Base-by-base conservation (phyloP, 2,888 invertebrate genomes). In the Stenodera caucasica region DNA sequence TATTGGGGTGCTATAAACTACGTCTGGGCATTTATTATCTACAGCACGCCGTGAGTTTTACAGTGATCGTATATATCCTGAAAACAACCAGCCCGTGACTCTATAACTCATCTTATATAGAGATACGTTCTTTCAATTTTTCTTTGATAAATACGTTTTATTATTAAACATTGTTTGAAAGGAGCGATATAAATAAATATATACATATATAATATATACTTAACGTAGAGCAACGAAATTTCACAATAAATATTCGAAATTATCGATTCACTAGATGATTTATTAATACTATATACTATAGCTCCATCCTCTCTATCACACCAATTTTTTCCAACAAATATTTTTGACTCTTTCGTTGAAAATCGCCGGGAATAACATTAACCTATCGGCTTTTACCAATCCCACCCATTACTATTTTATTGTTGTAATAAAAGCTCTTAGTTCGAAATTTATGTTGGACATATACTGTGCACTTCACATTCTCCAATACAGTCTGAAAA, bases 21-120 rank as follows among this genome's bases (percentile, higher is more conserved):
- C 71, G 76, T 74, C 75, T 73, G 73, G 75, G 74, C 77, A 78
- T 79, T 78, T 79, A 79, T 79, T 79, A 78, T 77, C 73, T 73
- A 67, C 71, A 72, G 73, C 74, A 72, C 71, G 74, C 73, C 74
- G 74, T 73, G 74, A 75, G 73, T 77, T 77, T 75, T 75, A 75
- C 76, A 70, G 72, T 70, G 71, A 70, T 74, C 74, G 71, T 75
- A 74, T 76, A 72, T 73, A 74, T 75, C 67, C 71, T 70, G 64
- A 67, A 67, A 75, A 74, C 73, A 74, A 74, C 70, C 72, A 68
- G 69, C 63, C 74, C 73, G 73, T 72, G 70, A 72, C 72, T 72
- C 71, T 68, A 77, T 77, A 77, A 76, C 69, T 77, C 75, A 77
- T 69, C 65, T 72, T 76, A 72, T 75, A 51, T 52, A 29, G 29